Conservation (phyloP, 2,797 vertebrate species). For the Phataginus tetradactyla region DNA sequence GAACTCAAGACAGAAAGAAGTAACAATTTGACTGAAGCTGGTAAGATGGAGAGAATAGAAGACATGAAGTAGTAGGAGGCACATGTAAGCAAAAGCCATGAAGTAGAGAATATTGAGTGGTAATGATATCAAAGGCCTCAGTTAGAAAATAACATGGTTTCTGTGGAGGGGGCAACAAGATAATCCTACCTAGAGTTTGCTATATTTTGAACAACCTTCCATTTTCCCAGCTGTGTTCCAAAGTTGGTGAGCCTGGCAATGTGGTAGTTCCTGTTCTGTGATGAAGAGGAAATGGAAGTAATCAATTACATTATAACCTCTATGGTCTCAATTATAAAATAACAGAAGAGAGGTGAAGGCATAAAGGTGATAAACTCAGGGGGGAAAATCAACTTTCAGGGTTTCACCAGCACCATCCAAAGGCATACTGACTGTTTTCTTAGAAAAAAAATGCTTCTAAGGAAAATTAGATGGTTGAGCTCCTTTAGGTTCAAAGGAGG, state of each 20-base stretch:
- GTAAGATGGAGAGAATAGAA: background rate
- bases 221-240: background rate
- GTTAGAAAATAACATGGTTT: background rate
- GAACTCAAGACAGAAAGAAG: background rate
- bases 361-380: background rate
- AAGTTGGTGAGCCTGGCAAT: background rate
- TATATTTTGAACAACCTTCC: background rate
- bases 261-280: background rate
- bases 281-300: background rate
- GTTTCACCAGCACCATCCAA: background rate
- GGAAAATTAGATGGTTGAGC: background rate
- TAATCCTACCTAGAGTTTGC: background rate
- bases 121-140: background rate
- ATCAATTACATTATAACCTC: background rate
- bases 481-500: background rate
- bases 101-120: background rate
- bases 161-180: background rate
- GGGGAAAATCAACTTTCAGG: background rate
- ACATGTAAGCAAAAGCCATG: background rate
- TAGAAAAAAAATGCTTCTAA: background rate
- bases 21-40: background rate
- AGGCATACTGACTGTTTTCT: background rate
- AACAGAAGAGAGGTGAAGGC: background rate
- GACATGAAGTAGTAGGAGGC: background rate
- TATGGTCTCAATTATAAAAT: background rate